Conservation (phyloP, 2,888 invertebrate genomes). For the Sarcophaga rosellei region DNA sequence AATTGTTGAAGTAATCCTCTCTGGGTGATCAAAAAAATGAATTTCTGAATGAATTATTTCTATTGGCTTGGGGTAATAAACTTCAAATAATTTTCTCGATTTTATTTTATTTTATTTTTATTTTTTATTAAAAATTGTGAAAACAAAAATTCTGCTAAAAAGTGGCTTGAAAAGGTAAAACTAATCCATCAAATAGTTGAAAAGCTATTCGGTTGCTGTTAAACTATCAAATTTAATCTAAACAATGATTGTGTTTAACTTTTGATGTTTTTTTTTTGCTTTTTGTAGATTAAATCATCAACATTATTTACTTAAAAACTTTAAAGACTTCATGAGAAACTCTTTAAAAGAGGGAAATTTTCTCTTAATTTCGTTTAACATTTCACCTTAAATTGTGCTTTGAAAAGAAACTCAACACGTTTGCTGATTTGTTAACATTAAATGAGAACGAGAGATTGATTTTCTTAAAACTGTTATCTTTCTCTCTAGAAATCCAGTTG, state of each 20-base stretch:
- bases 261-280: not conserved
- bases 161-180: too few species aligned
- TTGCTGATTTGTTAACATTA: not conserved
- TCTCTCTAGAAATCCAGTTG: not conserved
- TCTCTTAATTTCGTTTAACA: constrained; percentile 2
- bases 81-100: too few species aligned
- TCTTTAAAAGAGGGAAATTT: constrained; percentile 28
- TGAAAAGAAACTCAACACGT: not conserved
- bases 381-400: not conserved
- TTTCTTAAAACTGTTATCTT: too few species aligned
- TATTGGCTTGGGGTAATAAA: too few species aligned
- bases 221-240: not conserved
- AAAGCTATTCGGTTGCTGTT: not conserved
- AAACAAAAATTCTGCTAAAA: too few species aligned
- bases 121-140: too few species aligned
- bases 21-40: too few species aligned
- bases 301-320: too few species aligned
- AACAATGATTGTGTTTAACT: not conserved
- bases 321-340: not conserved
- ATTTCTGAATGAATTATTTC: too few species aligned
- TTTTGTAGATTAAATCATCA: too few species aligned
- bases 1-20: too few species aligned
- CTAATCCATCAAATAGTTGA: constrained; percentile 13
- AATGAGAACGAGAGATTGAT: not conserved
- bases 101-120: too few species aligned